These are phyloP conservation scores for Sebastolobus alascanus DNA, from an alignment of 2,797 vertebrate genomes.

Conservation along the genomic window DNA sequence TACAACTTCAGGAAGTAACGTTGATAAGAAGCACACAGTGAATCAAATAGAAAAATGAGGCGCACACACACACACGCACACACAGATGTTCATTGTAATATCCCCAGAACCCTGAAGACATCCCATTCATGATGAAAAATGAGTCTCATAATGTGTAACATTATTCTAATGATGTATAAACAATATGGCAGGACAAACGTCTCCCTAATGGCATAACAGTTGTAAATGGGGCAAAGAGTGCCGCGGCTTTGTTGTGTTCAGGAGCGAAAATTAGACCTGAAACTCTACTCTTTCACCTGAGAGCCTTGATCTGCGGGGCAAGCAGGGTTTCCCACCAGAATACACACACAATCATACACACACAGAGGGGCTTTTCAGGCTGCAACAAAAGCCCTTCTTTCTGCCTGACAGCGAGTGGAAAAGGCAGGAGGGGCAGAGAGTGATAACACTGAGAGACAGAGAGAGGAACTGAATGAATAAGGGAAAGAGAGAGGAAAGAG, in stretches of 20 bases:
- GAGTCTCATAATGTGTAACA: conserved; percentile 39
- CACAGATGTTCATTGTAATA: conserved; percentile 17
- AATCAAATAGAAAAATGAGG: conserved; percentile 20
- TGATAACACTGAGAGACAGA: conserved; percentile 47
- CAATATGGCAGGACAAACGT: conserved; percentile 27
- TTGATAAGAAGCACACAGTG: conserved; percentile 11
- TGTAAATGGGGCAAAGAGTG: conserved; percentile 43
- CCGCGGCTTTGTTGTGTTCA: conserved; percentile 22
- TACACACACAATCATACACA: conserved; percentile 5
- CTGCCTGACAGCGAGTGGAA: conserved; percentile 51
- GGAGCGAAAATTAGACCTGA: conserved; percentile 52
- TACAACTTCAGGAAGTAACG: conserved; percentile 19
- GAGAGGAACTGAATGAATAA: conserved; percentile 8
- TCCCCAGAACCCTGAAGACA: conserved; percentile 29
- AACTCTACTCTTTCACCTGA: conserved; percentile 68
- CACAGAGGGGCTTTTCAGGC: conserved; percentile 61
- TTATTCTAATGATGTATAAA: conserved; percentile 49
- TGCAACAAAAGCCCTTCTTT: conserved; percentile 69
- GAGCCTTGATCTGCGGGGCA: conserved; percentile 59
- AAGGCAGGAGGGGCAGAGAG: conserved; percentile 46
- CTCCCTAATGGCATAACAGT: conserved; percentile 27
- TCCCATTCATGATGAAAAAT: conserved; percentile 47
- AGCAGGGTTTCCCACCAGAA: conserved; percentile 61
- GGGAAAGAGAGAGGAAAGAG: conserved; percentile 11
- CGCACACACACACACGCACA: background rate